phyloP scores from a whole-genome alignment of 2,888 invertebrate species.

The Dasysyrphus tricinctus region DNA sequence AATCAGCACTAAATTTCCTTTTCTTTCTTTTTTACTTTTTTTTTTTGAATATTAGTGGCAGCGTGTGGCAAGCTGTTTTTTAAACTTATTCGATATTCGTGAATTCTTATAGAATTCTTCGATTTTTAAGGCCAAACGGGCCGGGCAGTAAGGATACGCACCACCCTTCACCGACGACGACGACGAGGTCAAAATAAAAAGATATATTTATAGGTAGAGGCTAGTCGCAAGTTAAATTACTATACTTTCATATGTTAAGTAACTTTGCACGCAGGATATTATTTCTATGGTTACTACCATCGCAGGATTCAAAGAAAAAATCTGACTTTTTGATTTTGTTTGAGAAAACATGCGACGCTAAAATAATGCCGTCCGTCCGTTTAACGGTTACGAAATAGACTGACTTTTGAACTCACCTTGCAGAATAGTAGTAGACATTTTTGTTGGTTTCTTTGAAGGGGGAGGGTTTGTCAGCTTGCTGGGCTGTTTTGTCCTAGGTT shows the following conservation, averaged over 20 bases:
- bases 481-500: constrained; percentile 52
- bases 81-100: neutral
- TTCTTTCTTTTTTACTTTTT: constrained; percentile 22
- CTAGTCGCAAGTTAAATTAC: constrained; percentile 36
- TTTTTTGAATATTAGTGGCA: constrained; percentile 1
- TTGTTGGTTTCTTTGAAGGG: constrained; percentile 54
- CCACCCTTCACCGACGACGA: constrained; percentile 36
- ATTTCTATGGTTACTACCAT: neutral
- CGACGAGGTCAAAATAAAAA: constrained; percentile 1
- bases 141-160: constrained; percentile 32
- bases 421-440: constrained; percentile 75
- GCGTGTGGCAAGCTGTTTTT: constrained; percentile 17
- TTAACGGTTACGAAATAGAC: constrained; percentile 78
- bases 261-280: constrained; percentile 14
- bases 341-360: constrained; percentile 47
- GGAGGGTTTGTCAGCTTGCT: constrained; percentile 36
- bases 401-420: constrained; percentile 79
- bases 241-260: neutral
- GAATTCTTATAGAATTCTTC: constrained; percentile 19
- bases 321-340: constrained; percentile 38
- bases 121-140: constrained; percentile 32
- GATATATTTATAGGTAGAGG: too few species aligned
- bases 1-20: constrained; percentile 63
- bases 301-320: neutral
- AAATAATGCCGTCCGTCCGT: constrained; percentile 73